These are phyloP conservation scores for Melangyna quadrimaculata DNA, from an alignment of 2,888 invertebrate species.

Conservation along the genomic window DNA sequence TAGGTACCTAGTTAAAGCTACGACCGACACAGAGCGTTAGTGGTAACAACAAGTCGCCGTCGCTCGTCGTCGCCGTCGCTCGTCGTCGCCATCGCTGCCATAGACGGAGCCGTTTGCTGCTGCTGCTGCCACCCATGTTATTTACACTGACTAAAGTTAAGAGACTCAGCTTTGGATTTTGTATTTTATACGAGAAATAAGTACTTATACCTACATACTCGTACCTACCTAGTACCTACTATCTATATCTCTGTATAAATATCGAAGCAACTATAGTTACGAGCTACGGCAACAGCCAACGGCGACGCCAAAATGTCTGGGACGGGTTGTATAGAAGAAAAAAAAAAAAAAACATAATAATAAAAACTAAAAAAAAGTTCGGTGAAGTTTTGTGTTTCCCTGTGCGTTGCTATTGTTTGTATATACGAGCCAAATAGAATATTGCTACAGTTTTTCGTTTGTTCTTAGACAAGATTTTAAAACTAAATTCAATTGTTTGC, in stretches of 20 bases:
- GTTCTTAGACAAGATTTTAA: neutral
- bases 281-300: conserved; percentile 19
- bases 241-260: conserved; percentile 31
- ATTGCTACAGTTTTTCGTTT: conserved; percentile 13
- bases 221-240: neutral
- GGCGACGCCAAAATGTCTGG: conserved; percentile 69
- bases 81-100: neutral
- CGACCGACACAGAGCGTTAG: conserved; percentile 34
- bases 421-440: neutral
- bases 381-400: conserved; percentile 43
- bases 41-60: conserved; percentile 61
- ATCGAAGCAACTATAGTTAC: conserved; percentile 23
- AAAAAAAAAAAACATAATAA: conserved; percentile 28
- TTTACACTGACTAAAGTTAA: conserved; percentile 66
- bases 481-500: conserved; percentile 25
- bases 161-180: conserved; percentile 53
- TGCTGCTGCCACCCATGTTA: conserved; percentile 40
- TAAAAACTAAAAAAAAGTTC: conserved; percentile 21
- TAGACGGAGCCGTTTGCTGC: neutral
- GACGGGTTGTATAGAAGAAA: conserved; percentile 55
- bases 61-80: neutral
- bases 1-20: no score
- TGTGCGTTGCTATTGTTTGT: conserved; percentile 17
- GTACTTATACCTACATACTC: neutral
- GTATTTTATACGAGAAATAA: conserved; percentile 20